Base-by-base conservation (phyloP, 2,797 vertebrate species). In the Danio jaintianensis region DNA sequence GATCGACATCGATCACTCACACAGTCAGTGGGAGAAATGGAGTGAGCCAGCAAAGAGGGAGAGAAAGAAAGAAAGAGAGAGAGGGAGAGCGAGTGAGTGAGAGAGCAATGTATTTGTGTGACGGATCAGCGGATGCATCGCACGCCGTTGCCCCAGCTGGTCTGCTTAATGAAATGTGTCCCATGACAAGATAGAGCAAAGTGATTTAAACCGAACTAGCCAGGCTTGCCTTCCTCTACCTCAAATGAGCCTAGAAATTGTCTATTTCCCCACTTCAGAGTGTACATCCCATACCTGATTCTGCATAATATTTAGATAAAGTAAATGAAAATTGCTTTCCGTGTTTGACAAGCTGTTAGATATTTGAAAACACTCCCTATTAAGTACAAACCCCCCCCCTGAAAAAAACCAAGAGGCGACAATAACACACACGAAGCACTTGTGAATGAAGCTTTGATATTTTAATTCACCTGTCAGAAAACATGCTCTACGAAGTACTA, bases 101-200 rank as follows among this genome's bases (percentile, higher is more conserved):
- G 79, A 71, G 86, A 87, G 89, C 90, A 90, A 92, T 92, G 91
- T 91, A 92, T 93, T 92, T 84, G 84, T 90, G 91, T 93, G 92
- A 93, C 90, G 91, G 92, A 94, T 94, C 90, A 91, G 89, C 87
- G 89, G 88, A 90, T 78, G 88, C 87, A 83, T 82, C 84, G 83
- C 86, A 74, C 38, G 88, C 90, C 82, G 80, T 68, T 88, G 92
- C 86, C 92, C 90, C 93, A 94, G 92, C 92, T 94, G 92, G 91
- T 91, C 88, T 88, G 89, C 89, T 89, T 94, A 94, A 93, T 94
- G 91, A 94, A 94, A 94, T 93, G 93, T 94, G 93, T 93, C 92
- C 91, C 90, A 86, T 90, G 89, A 92, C 93, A 93, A 94, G 92
- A 94, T 93, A 90, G 92, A 93, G 89, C 87, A 87, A 89, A 88